Evolutionary conservation across 2,888 invertebrate species (phyloP).

Genomic region (Heliconius erato): DNA sequence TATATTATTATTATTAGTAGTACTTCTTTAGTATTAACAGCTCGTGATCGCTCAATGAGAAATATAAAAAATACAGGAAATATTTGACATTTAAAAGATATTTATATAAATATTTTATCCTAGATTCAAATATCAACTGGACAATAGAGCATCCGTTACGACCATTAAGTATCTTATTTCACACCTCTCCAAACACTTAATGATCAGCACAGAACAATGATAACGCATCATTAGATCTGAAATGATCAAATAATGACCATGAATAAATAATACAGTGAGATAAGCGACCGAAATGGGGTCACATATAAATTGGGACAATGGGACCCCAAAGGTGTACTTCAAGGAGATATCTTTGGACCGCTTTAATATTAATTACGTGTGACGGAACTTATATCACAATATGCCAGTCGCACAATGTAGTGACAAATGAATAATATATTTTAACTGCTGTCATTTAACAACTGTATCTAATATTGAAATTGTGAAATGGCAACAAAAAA

Average conservation of each 20-base stretch:
- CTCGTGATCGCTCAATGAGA: background rate
- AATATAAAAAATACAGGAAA: background rate
- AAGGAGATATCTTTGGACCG: conserved; percentile 71
- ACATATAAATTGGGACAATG: conserved; percentile 70
- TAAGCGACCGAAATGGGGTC: conserved; percentile 70
- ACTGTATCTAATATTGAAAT: background rate
- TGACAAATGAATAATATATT: conserved; percentile 46
- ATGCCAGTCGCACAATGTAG: conserved; percentile 70
- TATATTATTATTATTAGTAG: background rate
- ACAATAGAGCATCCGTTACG: conserved; percentile 73
- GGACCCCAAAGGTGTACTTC: conserved; percentile 70
- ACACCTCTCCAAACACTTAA: conserved; percentile 65
- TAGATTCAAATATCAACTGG: conserved; percentile 58
- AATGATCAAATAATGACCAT: conserved; percentile 86
- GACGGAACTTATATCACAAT: conserved; percentile 80
- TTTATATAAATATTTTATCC: conserved; percentile 42
- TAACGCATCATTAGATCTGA: conserved; percentile 81
- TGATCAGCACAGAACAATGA: conserved; percentile 73
- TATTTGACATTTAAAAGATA: conserved; percentile 35
- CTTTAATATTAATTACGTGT: conserved; percentile 78
- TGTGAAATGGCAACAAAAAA: background rate
- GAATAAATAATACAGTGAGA: conserved; percentile 82
- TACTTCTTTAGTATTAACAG: background rate
- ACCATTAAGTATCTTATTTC: conserved; percentile 80
- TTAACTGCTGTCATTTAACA: conserved; percentile 1